Conservation (phyloP, 2,888 invertebrate species). For the Cheilosia soror region DNA sequence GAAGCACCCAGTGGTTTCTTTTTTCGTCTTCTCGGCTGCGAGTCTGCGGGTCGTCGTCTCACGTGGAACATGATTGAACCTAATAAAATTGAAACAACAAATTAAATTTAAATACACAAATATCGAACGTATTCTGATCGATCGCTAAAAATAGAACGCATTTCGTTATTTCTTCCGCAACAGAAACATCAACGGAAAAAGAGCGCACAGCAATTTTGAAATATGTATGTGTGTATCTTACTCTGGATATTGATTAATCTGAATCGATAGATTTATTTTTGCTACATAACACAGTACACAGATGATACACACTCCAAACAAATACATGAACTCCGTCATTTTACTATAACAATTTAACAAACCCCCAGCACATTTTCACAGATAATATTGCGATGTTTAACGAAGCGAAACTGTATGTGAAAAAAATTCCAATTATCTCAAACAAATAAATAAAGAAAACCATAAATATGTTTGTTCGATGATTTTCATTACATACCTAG, state of each 20-base stretch:
- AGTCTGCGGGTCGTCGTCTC: constrained; percentile 95
- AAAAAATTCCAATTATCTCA: constrained; percentile 7
- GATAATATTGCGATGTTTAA: background rate
- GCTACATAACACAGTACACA: background rate
- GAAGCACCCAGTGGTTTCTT: constrained; percentile 87
- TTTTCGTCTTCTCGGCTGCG: constrained; percentile 94
- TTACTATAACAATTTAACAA: too few species aligned
- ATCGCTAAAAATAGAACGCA: constrained; percentile 27
- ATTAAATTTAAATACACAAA: background rate
- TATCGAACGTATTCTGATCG: background rate
- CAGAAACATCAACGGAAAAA: background rate
- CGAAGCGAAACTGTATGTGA: constrained; percentile 20
- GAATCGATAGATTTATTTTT: background rate
- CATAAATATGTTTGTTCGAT: too few species aligned
- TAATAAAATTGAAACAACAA: constrained; percentile 50
- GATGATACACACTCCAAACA: background rate
- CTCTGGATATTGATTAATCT: constrained; percentile 21
- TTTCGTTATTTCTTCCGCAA: background rate
- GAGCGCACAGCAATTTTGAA: background rate
- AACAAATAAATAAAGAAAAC: background rate
- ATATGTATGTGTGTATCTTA: background rate
- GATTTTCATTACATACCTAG: too few species aligned
- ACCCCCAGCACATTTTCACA: background rate
- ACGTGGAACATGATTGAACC: constrained; percentile 99
- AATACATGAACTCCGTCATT: too few species aligned